Base-by-base conservation (phyloP, 1,140 invertebrate species). In the Drosophila kepulauana region DNA sequence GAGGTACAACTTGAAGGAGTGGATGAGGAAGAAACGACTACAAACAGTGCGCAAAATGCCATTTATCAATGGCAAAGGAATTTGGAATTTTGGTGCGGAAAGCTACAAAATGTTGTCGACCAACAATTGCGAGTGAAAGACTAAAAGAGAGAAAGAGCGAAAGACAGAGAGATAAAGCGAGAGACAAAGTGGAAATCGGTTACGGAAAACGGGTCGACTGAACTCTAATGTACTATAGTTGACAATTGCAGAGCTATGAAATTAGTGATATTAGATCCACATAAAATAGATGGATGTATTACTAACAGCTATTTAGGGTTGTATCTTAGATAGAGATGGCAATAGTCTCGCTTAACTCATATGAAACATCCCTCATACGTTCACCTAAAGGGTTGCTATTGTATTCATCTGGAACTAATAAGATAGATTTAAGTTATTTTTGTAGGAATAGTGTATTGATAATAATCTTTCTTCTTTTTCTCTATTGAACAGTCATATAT, bases 41-140 rank as follows among this genome's bases (percentile, higher is more conserved):
- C 80, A 81, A 89, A 75, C 69, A 78, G 66, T 72, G 61, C 67
- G 78, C 68, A 71, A 75, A 89, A 85, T 52, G 51, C 81, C 81
- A 89, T 89, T 89, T 89, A 90, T 89, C 85, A 89, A 90, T 76
- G 78, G 78, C 76, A 78, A 77, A 81, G 86, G 86, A 89, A 89
- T 88, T 77, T 41, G 69, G 68, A 70, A 64, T 72, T 25, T 82
- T 58, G 70, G 77, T 76, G 80, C 68, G 79, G 76, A 84, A 84
- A 82, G 80, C 77, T 35, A 70, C 75, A 80, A 77, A 85, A 64
- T 79, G 68, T 68, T 72, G 62, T 75, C 41, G 54, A 64, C 15
- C 49, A 70, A 54, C 35, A 49, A 48, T n/a, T 30, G 20, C 30
- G 10, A n/a, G 15, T n/a, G n/a, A 8, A 11, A 33, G 10, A 59